Base-by-base conservation (phyloP, 2,888 invertebrate genomes). In the Nycteola revayana region DNA sequence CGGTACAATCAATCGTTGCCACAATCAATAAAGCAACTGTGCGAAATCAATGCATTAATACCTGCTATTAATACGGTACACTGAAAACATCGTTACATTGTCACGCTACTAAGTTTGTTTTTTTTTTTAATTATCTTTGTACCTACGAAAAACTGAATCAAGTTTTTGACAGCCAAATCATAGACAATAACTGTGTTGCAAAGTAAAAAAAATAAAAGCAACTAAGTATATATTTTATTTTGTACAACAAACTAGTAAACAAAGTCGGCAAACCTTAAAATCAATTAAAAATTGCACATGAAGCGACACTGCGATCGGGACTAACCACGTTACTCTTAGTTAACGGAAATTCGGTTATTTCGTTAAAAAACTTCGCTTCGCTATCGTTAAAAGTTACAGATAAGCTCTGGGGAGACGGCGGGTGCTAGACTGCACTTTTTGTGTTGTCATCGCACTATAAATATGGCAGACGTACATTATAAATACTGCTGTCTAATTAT, bases 321-420 rank as follows among this genome's bases (percentile, higher is more conserved):
- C 79, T 79, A 79, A 57, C 59, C 39, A 32, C 28, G 52, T 57
- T 60, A 64, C 57, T 36, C 65, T 67, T 70, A 72, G 80, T 75
- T 80, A 77, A 65, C 75, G 75, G 62, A 58, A 79, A 84, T 85
- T 85, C 71, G 69, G 78, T 86, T 84, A 88, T 85, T 84, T 78
- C 81, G 80, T 85, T 86, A 84, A 85, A 85, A 86, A 87, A 86
- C 82, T 87, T 82, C 66, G 60, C 56, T 37, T 66, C 60, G 75
- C 74, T 84, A 83, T 86, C 83, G 85, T 85, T 83, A 84, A 86
- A 88, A 87, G 84, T 86, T 88, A 54, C 62, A 72, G 71, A 76
- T 78, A 75, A 76, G 75, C 79, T 76, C 82, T 75, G 66, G 68
- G 62, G 80, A 78, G 49, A 57, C 37, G 39, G 30, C 37, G 25